Evolutionary conservation across 2,888 invertebrate species (phyloP), one percentile per base, ranked within the genome.

Genomic region (Lucinisca nassula): DNA sequence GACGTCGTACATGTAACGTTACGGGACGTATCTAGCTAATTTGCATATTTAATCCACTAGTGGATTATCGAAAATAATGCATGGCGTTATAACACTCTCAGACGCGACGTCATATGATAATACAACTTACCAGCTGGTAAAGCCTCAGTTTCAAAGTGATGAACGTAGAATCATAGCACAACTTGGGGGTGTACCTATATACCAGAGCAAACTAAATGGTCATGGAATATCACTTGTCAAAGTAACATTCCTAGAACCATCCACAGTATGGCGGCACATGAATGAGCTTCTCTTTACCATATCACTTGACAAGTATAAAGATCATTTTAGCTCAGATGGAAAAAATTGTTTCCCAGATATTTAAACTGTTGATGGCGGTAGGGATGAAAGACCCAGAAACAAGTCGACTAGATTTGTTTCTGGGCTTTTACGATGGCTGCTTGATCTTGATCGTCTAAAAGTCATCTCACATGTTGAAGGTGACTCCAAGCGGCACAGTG

Each of bases 351-450:
- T 40, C 40, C 40, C 40, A 40, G 40, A 40, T 40, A 14, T 14
- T 40, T 45, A 79, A 27, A 84, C 78, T 38, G 84, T 79, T 55
- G 84, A 84, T 32, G 79, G 84, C 37, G 84, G 84, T 37, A 45
- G 79, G 17, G 77, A 82, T 78, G 82, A 82, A 77, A 2, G 82
- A 35, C 82, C 77, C 49, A 17, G 82, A 37, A 82, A 82, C 30
- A 82, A 82, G 35, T 70, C 78, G 51, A 79, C 78, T 17, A 32
- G 8, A n/a, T 84, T 84, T 79, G 49, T n/a, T 17, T 27, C n/a
- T 21, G 78, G 67, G 30, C 72, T 82, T 30, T 51, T 82, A 38
- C 76, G 78, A 77, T 32, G 30, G 30, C 37, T 82, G 8, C 74
- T 82, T 24, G 40, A 82, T 55, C 24, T 77, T 21, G 70, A 82